Evolutionary conservation across 2,888 invertebrate species (phyloP), one percentile per base, ranked within the genome.

Genomic region (Archips xylosteana): DNA sequence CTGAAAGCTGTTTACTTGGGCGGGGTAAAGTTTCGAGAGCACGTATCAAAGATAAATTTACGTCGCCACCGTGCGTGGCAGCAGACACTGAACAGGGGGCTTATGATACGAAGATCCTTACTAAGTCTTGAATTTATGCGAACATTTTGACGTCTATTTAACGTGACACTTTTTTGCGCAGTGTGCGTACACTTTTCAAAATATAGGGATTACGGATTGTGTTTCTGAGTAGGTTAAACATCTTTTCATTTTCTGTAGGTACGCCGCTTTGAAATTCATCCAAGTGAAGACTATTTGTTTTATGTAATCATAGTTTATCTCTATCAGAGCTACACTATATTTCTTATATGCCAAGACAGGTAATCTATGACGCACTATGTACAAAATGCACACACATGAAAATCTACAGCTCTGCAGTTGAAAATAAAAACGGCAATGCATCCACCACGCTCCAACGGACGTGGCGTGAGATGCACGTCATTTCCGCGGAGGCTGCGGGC

Each of bases 381-480:
- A n/a, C 12, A 49, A 49, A 54, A 13, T 23, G 8, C 54, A 54
- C 15, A 23, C 54, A 54, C 5, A 51, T 23, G 2, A 54, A 54
- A 57, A 32, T 57, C 32, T 23, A 57, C 32, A 32, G 57, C 32
- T 57, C 32, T 32, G 57, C 57, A 57, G 57, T 32, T 32, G 12
- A 39, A 39, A 65, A 59, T 49, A 45, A 67, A 65, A 66, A 70
- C 75, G 75, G 70, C 73, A 76, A 73, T 73, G 74, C 78, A 73
- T 76, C 79, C 78, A 75, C 67, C 74, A 70, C 75, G 78, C 78
- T 79, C 73, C 78, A 79, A 81, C 80, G 78, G 82, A 81, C 78
- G 77, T 81, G 77, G 80, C 82, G 82, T 82, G 81, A 82, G 81
- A 82, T 81, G 81, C 78, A 79, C 79, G 80, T 84, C 81, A 80